Percentiles rank a stretch among this genome's conserved stretches.
phyloP scores from a whole-genome alignment of 2,113 vertebrate species.

The Orcinus orca region DNA sequence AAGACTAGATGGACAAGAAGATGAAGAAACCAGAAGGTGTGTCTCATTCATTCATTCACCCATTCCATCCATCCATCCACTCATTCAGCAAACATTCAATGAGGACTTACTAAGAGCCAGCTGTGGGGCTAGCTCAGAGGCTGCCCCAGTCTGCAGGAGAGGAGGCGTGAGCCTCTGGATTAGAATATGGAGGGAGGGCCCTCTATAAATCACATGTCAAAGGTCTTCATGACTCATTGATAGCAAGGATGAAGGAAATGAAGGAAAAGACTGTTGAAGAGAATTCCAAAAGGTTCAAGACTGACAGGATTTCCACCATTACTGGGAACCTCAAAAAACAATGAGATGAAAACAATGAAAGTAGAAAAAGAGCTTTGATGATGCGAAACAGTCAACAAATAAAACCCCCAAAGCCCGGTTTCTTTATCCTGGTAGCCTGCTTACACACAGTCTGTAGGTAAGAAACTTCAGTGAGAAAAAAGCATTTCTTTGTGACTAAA shows the following conservation, averaged over 20 bases:
- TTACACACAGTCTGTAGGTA: not conserved
- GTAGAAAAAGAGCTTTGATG: not conserved
- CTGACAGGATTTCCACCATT: not conserved
- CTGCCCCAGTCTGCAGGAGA: not conserved
- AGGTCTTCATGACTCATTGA: conserved; percentile 38
- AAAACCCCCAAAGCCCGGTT: not conserved
- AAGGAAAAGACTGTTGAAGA: not conserved
- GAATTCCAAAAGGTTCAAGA: not conserved
- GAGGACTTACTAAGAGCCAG: not conserved
- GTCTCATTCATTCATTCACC: not conserved
- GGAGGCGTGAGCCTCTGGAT: not conserved
- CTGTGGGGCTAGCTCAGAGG: not conserved
- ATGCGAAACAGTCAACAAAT: not conserved
- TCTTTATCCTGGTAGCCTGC: not conserved
- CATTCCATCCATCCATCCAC: not conserved
- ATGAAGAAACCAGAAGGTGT: not conserved
- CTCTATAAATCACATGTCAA: not conserved
- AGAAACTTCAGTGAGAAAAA: not conserved
- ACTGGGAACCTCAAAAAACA: not conserved
- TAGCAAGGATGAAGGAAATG: not conserved
- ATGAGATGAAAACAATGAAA: not conserved
- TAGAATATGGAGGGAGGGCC: not conserved
- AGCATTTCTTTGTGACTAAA: not conserved
- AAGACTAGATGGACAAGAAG: not conserved
- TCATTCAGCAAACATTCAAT: not conserved